Conservation (phyloP, 2,113 vertebrate species). For the Boleophthalmus pectinirostris region DNA sequence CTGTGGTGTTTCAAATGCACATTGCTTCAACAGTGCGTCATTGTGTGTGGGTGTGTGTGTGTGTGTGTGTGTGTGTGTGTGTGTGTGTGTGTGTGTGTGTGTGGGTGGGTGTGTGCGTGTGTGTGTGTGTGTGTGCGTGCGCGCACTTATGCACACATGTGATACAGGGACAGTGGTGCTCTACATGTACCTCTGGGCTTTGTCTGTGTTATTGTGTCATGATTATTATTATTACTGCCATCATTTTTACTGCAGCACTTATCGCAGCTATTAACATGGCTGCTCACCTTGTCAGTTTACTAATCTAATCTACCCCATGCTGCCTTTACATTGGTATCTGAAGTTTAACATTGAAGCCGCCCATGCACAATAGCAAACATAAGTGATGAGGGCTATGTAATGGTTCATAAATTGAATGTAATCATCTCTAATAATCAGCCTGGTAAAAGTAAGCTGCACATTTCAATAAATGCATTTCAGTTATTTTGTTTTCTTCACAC, state of each 20-base stretch:
- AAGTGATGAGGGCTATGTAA: neutral
- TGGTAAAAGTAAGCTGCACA: neutral
- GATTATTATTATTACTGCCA: neutral
- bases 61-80: no score
- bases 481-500: neutral
- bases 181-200: slow-evolving; percentile 11
- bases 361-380: neutral
- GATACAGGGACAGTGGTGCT: slow-evolving; percentile 12
- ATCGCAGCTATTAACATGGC: neutral
- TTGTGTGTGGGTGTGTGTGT: no score
- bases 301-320: neutral
- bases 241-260: neutral
- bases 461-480: neutral
- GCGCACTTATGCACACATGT: slow-evolving; percentile 1
- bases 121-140: no score
- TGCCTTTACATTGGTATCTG: neutral
- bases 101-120: no score
- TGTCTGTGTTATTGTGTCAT: neutral
- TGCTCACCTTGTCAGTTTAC: neutral
- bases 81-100: slow-evolving; percentile 11
- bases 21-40: slow-evolving; percentile 16
- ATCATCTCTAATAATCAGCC: neutral
- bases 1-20: slow-evolving; percentile 35
- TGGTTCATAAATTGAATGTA: neutral
- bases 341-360: neutral